These are phyloP conservation scores for Ancistrus triradiatus DNA, from an alignment of 2,113 vertebrate species.

Conservation along the genomic window DNA sequence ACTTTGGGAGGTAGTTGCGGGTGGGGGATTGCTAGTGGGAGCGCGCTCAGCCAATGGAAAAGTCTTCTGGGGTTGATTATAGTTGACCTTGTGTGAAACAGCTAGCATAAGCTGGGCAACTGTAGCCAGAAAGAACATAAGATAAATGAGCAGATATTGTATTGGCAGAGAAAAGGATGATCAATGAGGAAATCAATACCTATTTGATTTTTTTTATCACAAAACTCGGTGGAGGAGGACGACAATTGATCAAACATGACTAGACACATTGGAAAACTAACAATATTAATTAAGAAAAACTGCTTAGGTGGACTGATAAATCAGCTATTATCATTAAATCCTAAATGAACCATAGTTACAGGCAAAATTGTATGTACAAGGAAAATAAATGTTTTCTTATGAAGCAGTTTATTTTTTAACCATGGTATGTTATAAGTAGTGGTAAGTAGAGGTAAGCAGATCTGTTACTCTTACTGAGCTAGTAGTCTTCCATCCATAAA, in stretches of 20 bases:
- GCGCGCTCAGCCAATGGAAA: conserved; percentile 52
- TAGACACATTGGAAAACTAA: conserved; percentile 67
- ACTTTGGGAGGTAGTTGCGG: conserved; percentile 49
- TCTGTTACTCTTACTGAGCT: too few relatives aligned
- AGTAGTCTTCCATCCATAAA: too few relatives aligned
- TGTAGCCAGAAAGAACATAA: conserved; percentile 56
- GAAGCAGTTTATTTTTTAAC: too few relatives aligned
- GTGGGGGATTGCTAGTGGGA: too few relatives aligned
- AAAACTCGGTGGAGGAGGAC: conserved; percentile 70
- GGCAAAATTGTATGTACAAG: not conserved
- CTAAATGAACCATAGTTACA: too few relatives aligned
- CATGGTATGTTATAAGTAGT: too few relatives aligned
- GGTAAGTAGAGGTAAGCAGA: too few relatives aligned
- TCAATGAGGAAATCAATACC: conserved; percentile 68
- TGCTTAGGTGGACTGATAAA: conserved; percentile 65
- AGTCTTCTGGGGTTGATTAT: conserved; percentile 65
- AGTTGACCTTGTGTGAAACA: conserved; percentile 71
- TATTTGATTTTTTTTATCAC: conserved; percentile 70
- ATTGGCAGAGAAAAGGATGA: conserved; percentile 60
- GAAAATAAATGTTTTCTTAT: too few relatives aligned
- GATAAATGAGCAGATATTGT: conserved; percentile 63
- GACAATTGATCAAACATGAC: conserved; percentile 69
- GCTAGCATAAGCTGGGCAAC: conserved; percentile 57
- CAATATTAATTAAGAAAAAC: conserved; percentile 79
- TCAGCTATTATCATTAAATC: conserved; percentile 55